Evolutionary conservation across 2,797 vertebrate genomes (phyloP).

Genomic region (Pipistrellus pipistrellus): DNA sequence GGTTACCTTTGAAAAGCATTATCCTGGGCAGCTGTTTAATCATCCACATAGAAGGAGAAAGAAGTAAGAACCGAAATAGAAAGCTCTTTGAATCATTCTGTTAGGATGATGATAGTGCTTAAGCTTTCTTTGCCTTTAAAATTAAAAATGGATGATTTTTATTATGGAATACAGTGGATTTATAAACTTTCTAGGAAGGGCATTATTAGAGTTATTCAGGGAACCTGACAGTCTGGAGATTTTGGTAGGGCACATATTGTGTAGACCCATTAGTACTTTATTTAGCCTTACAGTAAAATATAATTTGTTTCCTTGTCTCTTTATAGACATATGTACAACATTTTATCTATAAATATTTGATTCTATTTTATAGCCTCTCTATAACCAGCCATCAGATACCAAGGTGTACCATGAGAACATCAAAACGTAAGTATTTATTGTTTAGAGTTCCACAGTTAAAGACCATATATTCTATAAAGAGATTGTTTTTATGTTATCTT

Average conservation of each 20-base stretch:
- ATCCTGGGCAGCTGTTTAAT: conserved; percentile 10
- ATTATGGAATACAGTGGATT: background rate
- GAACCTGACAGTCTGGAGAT: background rate
- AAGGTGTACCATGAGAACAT: conserved; percentile 99
- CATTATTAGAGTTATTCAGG: conserved; percentile 26
- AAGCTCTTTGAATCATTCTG: background rate
- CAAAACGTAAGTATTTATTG: conserved; percentile 95
- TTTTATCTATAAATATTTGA: conserved; percentile 63
- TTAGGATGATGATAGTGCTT: conserved; percentile 11
- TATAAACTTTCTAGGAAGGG: background rate
- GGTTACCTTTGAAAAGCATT: conserved; percentile 6
- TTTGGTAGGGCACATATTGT: background rate
- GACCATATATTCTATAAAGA: conserved; percentile 74
- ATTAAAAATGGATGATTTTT: conserved; percentile 44
- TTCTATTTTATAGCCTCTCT: conserved; percentile 93
- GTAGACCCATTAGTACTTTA: background rate
- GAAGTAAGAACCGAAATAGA: conserved; percentile 23
- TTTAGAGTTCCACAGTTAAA: conserved; percentile 63
- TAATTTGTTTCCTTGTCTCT: conserved; percentile 15
- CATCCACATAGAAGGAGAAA: background rate
- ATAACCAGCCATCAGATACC: conserved; percentile 99
- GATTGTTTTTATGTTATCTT: conserved; percentile 73
- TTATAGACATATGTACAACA: background rate
- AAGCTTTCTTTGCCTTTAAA: conserved; percentile 52
- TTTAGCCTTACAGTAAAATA: conserved; percentile 22